Evolutionary conservation across 2,113 vertebrate genomes (phyloP).

Genomic region (Physeter macrocephalus): DNA sequence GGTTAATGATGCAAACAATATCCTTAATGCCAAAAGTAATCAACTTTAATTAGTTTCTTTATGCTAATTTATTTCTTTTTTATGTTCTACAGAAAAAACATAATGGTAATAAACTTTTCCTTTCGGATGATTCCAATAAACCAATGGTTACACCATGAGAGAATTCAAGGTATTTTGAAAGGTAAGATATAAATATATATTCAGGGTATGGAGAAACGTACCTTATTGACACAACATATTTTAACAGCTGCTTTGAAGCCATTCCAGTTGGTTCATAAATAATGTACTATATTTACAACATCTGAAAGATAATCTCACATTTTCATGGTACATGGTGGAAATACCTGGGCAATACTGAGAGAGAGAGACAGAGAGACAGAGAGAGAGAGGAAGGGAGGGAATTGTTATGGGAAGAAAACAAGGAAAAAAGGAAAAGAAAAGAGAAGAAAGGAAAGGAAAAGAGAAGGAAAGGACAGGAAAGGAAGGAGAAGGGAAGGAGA

Average conservation of each 20-base stretch:
- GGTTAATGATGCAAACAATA: background rate
- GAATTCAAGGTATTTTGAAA: background rate
- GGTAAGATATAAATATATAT: background rate
- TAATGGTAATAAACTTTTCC: background rate
- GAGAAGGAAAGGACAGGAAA: background rate
- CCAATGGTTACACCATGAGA: background rate
- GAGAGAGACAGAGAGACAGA: background rate
- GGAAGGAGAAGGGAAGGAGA: background rate
- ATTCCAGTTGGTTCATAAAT: constrained; percentile 27
- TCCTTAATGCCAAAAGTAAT: background rate
- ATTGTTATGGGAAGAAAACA: too few relatives aligned
- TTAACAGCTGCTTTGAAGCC: constrained; percentile 21
- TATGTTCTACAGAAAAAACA: background rate
- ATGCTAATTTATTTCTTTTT: background rate
- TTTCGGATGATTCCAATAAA: constrained; percentile 15
- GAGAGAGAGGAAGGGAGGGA: background rate
- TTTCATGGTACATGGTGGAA: background rate
- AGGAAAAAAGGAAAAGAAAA: background rate
- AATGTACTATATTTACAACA: constrained; percentile 16
- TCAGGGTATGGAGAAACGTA: background rate
- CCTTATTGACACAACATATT: constrained; percentile 14
- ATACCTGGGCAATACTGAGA: background rate
- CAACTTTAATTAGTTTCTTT: background rate
- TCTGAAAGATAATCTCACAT: background rate
- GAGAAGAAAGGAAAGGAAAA: too few relatives aligned